phyloP scores from a whole-genome alignment of 1,140 invertebrate genomes.

The Adelges cooleyi region DNA sequence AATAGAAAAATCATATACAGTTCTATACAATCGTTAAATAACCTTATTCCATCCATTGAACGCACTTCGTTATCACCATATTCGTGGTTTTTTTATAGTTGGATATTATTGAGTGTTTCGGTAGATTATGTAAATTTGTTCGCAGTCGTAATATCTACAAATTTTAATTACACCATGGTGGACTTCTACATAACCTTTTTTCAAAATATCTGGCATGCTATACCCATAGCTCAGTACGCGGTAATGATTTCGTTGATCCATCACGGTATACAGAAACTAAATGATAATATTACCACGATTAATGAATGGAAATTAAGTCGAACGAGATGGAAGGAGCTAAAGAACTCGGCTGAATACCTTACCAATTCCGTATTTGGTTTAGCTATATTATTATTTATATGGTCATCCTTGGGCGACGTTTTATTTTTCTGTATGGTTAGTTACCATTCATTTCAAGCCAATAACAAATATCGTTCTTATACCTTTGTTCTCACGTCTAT shows the following conservation, averaged over 20 bases:
- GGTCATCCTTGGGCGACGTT: neutral
- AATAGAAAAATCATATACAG: neutral
- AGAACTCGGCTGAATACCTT: too few relatives aligned
- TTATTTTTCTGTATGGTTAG: neutral
- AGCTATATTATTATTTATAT: neutral
- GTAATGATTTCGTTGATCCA: neutral
- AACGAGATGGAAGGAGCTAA: neutral
- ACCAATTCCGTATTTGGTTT: too few relatives aligned
- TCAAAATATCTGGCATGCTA: neutral
- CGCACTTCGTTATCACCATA: neutral
- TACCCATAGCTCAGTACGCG: neutral
- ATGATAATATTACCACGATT: neutral
- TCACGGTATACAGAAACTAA: neutral
- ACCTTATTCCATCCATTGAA: neutral
- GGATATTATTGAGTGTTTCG: neutral
- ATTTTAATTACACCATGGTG: neutral
- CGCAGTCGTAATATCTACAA: neutral
- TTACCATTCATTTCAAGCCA: neutral
- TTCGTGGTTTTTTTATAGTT: neutral
- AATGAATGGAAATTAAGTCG: neutral
- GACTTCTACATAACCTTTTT: too few relatives aligned
- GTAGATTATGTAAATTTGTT: neutral
- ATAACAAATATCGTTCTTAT: accelerated
- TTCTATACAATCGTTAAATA: neutral
- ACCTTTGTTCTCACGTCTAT: neutral